Base-by-base conservation (phyloP, 2,888 invertebrate species). In the Cosmopolites sordidus region DNA sequence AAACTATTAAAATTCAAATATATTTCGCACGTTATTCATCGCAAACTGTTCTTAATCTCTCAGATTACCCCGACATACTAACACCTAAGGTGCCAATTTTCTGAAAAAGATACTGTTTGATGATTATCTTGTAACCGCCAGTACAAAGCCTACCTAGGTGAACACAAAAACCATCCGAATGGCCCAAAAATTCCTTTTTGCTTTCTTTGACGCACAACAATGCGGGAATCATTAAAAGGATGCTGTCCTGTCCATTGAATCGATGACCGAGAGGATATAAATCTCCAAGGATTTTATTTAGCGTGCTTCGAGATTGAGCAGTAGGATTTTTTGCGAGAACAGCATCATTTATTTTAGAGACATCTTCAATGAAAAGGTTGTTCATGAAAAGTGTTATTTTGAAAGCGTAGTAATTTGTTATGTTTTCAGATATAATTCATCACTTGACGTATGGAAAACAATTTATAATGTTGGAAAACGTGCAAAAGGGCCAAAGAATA, bases 111-210 rank as follows among this genome's bases (percentile, higher is more conserved):
- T 48, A 42, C 33, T 40, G 40, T 42, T n/a, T 14, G 56, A 56
- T 56, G 51, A 56, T 56, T 56, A 56, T 56, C 56, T 56, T 48
- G 56, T 56, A 56, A 56, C 56, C 56, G 48, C 51, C 56, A 18
- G n/a, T 51, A 56, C 46, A 56, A 56, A 56, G 45, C 48, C 51
- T 42, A 42, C 33, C 33, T 12, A 33, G 33, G 38, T 29, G 51
- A 43, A 48, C 48, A 55, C 55, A 55, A 56, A 48, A 51, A 55
- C 55, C 47, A 22, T 33, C n/a, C 33, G 33, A 46, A 48, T 55
- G 30, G 55, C 17, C 48, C 48, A 44, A 44, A 55, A 55, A 55
- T 51, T 33, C 33, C 33, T 51, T 53, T 48, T 29, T 11, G 18
- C 29, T 43, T 39, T 33, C 33, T 18, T 53, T 37, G 30, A 38